Conservation (phyloP, 2,113 vertebrate species). For the Pavo muticus region DNA sequence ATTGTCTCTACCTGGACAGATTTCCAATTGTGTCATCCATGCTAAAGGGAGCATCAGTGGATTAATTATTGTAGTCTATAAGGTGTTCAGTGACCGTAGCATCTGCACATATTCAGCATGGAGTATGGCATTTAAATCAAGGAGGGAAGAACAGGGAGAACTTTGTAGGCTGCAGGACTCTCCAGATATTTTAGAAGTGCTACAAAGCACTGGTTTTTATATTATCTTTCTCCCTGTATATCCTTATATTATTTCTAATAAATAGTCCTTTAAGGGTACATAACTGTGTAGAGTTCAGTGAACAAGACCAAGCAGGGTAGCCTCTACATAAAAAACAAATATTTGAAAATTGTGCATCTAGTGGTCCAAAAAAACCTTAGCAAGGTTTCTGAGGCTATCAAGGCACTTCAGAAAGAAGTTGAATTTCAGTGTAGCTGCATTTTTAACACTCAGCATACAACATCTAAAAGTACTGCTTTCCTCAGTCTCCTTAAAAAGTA, state of each 20-base stretch:
- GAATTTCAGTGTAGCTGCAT: background rate
- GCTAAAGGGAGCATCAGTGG: background rate
- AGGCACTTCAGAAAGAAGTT: background rate
- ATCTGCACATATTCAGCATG: background rate
- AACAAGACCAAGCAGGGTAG: background rate
- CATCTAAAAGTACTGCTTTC: background rate
- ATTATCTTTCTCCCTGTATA: background rate
- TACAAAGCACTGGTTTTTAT: background rate
- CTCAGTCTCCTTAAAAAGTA: background rate
- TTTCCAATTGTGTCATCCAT: constrained; percentile 18
- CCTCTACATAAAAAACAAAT: background rate
- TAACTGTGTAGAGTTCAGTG: background rate
- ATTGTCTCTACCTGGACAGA: constrained; percentile 42
- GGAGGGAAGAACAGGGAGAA: background rate
- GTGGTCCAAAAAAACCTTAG: background rate
- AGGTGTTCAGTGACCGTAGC: background rate
- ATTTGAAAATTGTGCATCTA: background rate
- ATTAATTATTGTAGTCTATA: constrained; percentile 38
- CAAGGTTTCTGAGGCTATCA: background rate
- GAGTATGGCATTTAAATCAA: background rate
- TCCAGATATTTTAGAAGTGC: background rate
- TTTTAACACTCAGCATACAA: background rate
- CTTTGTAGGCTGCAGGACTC: background rate
- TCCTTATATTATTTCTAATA: background rate
- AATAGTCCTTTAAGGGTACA: background rate